Conservation (phyloP, 2,888 invertebrate species). For the Dioctria rufipes region DNA sequence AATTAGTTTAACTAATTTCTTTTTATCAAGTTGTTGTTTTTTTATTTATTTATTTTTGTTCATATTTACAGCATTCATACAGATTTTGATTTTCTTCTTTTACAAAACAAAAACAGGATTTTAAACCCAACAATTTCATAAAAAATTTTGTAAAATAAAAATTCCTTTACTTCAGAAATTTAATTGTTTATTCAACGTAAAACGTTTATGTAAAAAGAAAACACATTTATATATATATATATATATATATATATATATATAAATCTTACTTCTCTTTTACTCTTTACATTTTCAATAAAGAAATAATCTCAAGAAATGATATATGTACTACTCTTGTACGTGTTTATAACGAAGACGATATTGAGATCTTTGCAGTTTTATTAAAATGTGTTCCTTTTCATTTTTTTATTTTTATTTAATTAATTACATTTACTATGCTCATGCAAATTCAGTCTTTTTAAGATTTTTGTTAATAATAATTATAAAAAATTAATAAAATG, state of each 20-base stretch:
- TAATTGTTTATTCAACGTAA: neutral
- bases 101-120: neutral
- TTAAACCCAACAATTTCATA: constrained; percentile 20
- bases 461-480: constrained; percentile 54
- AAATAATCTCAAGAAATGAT: constrained; percentile 26
- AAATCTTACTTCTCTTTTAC: neutral
- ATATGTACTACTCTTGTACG: neutral
- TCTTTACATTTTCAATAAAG: neutral
- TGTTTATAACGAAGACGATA: constrained; percentile 17
- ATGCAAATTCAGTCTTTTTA: constrained; percentile 59
- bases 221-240: too few relatives aligned
- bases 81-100: constrained; percentile 41
- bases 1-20: constrained; percentile 53
- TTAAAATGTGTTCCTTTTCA: constrained; percentile 23
- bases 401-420: constrained; percentile 37
- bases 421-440: constrained; percentile 57
- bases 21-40: constrained; percentile 7
- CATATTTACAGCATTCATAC: constrained; percentile 56
- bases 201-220: neutral
- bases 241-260: too few relatives aligned
- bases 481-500: constrained; percentile 6
- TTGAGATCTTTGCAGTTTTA: constrained; percentile 34
- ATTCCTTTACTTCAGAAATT: constrained; percentile 16
- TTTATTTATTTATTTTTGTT: constrained; percentile 23
- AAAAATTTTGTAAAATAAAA: constrained; percentile 9